These are phyloP conservation scores for Phortica okadai DNA, from an alignment of 2,888 invertebrate species.

Conservation along the genomic window DNA sequence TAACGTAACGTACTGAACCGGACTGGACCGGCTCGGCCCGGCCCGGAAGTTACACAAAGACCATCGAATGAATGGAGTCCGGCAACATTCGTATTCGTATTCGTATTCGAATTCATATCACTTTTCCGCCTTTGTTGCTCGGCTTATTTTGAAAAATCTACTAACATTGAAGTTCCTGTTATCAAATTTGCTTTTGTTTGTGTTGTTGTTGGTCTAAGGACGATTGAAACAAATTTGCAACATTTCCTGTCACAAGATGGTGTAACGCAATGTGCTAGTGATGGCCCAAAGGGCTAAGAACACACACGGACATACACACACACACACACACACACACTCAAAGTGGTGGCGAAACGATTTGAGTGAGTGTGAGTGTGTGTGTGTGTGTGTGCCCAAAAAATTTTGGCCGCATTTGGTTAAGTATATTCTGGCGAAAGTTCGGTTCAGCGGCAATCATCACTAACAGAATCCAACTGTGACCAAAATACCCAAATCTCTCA, in stretches of 20 bases:
- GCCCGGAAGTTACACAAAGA: constrained; percentile 19
- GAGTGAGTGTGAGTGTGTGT: constrained; percentile 17
- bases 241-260: constrained; percentile 30
- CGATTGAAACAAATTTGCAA: constrained; percentile 28
- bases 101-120: not conserved
- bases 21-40: too few species aligned
- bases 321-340: too few species aligned
- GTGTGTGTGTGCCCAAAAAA: not conserved
- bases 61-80: constrained; percentile 5
- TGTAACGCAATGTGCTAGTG: not conserved
- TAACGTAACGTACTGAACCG: too few species aligned
- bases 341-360: not conserved
- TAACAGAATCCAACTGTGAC: not conserved
- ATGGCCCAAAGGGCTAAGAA: not conserved
- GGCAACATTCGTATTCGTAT: not conserved
- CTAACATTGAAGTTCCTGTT: not conserved
- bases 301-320: not conserved
- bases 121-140: not conserved
- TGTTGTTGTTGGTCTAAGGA: not conserved
- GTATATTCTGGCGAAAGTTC: not conserved
- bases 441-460: not conserved
- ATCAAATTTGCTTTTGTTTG: not conserved
- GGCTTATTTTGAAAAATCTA: constrained; percentile 25
- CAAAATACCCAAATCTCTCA: not conserved
- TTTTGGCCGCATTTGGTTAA: constrained; percentile 30